phyloP scores from a whole-genome alignment of 2,797 vertebrate genomes.

The Lacerta agilis region DNA sequence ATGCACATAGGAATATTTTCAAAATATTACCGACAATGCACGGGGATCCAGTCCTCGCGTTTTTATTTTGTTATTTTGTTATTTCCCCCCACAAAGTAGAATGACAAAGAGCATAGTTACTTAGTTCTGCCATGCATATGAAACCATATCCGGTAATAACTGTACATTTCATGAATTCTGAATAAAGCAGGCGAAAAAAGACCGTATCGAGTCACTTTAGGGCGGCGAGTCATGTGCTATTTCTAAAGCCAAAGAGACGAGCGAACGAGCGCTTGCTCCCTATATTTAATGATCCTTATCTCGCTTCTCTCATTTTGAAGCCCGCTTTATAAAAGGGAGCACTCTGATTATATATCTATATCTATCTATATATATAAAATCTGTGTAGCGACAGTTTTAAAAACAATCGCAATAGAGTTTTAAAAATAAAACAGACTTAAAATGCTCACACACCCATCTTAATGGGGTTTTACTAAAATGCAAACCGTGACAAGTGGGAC shows the following conservation, averaged over 20 bases:
- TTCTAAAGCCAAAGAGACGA: background rate
- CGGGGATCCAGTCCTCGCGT: too few species aligned
- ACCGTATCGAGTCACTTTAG: background rate
- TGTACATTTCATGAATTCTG: background rate
- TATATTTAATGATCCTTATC: background rate
- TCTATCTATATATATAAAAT: background rate
- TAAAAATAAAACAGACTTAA: background rate
- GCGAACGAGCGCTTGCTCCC: background rate
- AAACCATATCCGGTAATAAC: background rate
- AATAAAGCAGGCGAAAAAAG: background rate
- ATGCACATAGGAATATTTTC: background rate
- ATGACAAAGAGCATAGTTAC: background rate
- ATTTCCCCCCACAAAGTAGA: background rate
- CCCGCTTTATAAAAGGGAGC: background rate
- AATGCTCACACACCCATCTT: background rate
- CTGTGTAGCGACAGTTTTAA: background rate
- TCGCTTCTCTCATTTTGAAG: background rate
- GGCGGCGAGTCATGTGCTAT: background rate
- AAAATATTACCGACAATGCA: background rate
- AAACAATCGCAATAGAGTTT: background rate
- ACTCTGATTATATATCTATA: background rate
- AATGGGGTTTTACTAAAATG: background rate
- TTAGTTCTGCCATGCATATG: background rate
- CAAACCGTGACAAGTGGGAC: too few species aligned
- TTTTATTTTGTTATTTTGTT: background rate